phyloP scores from a whole-genome alignment of 2,113 vertebrate species.

The Rhadina sibilatrix region DNA sequence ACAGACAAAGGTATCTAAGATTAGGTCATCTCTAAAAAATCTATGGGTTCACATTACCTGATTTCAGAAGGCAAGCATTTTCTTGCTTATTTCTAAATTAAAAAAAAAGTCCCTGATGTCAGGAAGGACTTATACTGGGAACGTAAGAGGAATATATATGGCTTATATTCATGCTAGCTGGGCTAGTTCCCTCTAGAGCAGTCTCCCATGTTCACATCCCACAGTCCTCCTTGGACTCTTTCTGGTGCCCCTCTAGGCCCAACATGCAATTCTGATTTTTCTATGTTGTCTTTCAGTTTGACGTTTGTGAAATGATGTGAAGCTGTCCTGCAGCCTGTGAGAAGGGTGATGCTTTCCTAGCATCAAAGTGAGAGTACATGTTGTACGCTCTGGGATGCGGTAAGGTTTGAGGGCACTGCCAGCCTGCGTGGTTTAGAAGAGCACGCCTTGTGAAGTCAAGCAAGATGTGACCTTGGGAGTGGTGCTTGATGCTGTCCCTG shows the following conservation, averaged over 20 bases:
- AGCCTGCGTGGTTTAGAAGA: neutral
- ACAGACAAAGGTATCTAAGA: neutral
- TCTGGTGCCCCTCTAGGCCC: neutral
- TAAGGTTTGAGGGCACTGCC: neutral
- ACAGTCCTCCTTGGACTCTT: neutral
- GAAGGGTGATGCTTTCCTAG: neutral
- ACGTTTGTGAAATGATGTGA: neutral
- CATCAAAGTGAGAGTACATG: fast-evolving
- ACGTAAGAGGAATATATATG: neutral
- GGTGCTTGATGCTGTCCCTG: neutral
- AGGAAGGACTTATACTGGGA: neutral
- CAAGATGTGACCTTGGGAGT: neutral
- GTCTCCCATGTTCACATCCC: neutral
- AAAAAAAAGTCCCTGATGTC: neutral
- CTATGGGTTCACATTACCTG: neutral
- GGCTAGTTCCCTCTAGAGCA: neutral
- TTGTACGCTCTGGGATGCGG: fast-evolving
- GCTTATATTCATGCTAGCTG: neutral
- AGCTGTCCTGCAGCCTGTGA: neutral
- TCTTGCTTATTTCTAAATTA: neutral
- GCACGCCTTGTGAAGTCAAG: fast-evolving
- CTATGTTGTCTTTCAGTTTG: neutral
- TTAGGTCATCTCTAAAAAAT: neutral
- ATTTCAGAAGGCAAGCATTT: neutral
- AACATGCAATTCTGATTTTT: neutral